Percentiles rank a stretch among this genome's conserved stretches.
Evolutionary conservation across 2,113 vertebrate species (phyloP).

Genomic region (Agapornis roseicollis): DNA sequence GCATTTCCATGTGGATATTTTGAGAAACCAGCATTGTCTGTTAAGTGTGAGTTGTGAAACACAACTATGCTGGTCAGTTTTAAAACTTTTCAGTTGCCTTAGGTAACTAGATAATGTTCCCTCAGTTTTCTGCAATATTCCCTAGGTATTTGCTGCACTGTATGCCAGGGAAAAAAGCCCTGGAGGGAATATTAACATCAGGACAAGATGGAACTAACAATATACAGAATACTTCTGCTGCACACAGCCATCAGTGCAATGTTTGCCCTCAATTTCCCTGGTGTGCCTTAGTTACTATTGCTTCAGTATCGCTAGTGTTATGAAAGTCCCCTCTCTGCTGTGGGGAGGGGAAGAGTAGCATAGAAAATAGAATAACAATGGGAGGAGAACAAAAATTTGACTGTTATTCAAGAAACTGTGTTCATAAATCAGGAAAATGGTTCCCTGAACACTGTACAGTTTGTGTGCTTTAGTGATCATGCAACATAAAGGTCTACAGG

Average conservation of each 20-base stretch:
- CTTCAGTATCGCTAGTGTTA: constrained; percentile 8
- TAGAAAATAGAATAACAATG: constrained; percentile 33
- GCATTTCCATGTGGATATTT: constrained; percentile 31
- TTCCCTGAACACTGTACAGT: not conserved
- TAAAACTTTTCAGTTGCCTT: constrained; percentile 59
- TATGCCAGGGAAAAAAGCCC: constrained; percentile 43
- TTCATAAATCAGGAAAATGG: not conserved
- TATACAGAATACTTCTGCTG: constrained; percentile 43
- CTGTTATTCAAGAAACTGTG: not conserved
- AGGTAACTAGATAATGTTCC: constrained; percentile 61
- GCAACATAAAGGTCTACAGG: not conserved
- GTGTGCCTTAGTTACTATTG: constrained; percentile 25
- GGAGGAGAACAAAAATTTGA: not conserved
- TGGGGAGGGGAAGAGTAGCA: not conserved
- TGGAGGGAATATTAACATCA: constrained; percentile 59
- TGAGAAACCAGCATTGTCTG: constrained; percentile 49
- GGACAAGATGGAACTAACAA: constrained; percentile 5
- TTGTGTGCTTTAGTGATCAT: not conserved
- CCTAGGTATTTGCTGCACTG: constrained; percentile 24
- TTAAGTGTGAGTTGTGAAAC: constrained; percentile 51
- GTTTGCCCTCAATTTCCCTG: not conserved
- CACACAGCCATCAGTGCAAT: not conserved
- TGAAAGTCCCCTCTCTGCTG: not conserved
- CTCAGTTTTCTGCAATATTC: not conserved
- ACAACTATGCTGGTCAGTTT: not conserved